Percentiles rank a stretch among this genome's conserved stretches.
Conservation (phyloP, 2,888 invertebrate species). For the Cephus nigrinus region DNA sequence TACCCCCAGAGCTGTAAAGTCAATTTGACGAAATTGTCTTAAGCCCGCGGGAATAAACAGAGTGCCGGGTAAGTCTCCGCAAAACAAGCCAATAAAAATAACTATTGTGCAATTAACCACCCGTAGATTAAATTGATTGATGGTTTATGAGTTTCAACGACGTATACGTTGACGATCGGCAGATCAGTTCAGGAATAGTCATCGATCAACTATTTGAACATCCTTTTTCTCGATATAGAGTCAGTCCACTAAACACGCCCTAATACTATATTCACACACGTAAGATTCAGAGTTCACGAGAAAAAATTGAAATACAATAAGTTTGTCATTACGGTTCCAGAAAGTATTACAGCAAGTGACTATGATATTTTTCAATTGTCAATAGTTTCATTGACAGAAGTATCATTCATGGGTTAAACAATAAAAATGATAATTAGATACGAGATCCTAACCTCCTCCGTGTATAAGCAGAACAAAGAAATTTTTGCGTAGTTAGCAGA, state of each 20-base stretch:
- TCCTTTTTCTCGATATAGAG: background rate
- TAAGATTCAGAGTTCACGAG: background rate
- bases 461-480: background rate
- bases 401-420: background rate
- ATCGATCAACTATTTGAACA: background rate
- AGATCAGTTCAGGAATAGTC: background rate
- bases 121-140: slow-evolving; percentile 5
- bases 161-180: background rate
- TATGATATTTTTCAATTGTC: background rate
- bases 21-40: background rate
- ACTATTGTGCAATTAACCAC: background rate
- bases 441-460: too few relatives aligned
- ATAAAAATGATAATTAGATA: background rate
- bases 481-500: background rate
- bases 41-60: background rate
- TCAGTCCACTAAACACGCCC: background rate
- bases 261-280: background rate
- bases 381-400: background rate
- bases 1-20: background rate
- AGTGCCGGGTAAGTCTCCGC: background rate
- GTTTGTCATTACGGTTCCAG: background rate
- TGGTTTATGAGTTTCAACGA: background rate
- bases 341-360: background rate
- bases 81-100: background rate
- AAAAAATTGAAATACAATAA: background rate